phyloP scores from a whole-genome alignment of 2,113 vertebrate genomes.

The Pelecanoides urinatrix region DNA sequence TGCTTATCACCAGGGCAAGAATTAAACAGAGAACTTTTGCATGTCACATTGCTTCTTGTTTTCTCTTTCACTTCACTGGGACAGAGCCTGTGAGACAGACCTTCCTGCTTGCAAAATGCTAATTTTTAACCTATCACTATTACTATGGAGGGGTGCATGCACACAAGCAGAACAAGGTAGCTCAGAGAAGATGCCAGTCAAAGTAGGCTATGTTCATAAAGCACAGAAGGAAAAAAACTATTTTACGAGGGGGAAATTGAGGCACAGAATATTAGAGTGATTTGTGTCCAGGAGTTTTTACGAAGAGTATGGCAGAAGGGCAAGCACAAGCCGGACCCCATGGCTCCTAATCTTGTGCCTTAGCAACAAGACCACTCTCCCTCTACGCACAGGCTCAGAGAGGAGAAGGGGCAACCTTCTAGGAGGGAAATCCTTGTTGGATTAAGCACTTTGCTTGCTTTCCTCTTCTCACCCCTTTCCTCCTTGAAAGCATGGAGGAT shows the following conservation, averaged over 20 bases:
- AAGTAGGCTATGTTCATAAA: neutral
- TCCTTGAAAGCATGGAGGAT: neutral
- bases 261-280: neutral
- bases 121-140: neutral
- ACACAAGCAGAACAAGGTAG: neutral
- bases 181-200: neutral
- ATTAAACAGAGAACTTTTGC: neutral
- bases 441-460: neutral
- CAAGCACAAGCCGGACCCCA: neutral
- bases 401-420: neutral
- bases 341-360: neutral
- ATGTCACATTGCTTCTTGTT: neutral
- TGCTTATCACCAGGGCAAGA: neutral
- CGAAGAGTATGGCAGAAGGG: neutral
- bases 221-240: neutral
- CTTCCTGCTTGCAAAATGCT: neutral
- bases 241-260: neutral
- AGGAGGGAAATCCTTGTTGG: neutral
- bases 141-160: neutral
- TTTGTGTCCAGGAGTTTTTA: neutral
- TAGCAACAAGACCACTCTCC: neutral
- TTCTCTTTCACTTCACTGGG: neutral
- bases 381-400: neutral
- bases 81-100: neutral
- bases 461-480: neutral